Evolutionary conservation across 2,888 invertebrate genomes (phyloP).

Genomic region (Acanthococcus lagerstroemiae): DNA sequence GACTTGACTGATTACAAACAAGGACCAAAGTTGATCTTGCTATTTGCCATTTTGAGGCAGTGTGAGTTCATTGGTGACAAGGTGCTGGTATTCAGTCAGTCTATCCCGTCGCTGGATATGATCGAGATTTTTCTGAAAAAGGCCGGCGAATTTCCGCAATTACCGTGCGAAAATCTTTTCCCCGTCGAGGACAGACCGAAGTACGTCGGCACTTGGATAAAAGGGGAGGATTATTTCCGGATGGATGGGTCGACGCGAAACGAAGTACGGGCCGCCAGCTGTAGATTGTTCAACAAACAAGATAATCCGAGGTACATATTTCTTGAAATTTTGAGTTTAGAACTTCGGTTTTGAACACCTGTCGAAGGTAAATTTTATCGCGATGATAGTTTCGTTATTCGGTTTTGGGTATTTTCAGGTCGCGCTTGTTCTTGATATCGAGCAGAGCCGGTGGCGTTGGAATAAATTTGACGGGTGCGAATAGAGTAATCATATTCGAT

Average conservation of each 20-base stretch:
- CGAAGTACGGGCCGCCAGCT: slow-evolving; percentile 72
- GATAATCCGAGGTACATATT: slow-evolving; percentile 59
- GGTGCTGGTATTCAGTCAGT: slow-evolving; percentile 94
- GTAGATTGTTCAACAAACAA: slow-evolving; percentile 77
- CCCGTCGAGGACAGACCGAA: slow-evolving; percentile 41
- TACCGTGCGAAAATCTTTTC: no score
- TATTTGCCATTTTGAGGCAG: slow-evolving; percentile 79
- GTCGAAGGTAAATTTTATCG: no score
- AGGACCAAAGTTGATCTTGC: slow-evolving; percentile 68
- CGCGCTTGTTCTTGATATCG: slow-evolving; percentile 84
- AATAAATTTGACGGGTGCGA: slow-evolving; percentile 93
- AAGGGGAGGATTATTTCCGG: slow-evolving; percentile 76
- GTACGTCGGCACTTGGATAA: slow-evolving; percentile 52
- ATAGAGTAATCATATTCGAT: slow-evolving; percentile 95
- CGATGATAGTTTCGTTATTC: no score
- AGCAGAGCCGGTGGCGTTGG: slow-evolving; percentile 95
- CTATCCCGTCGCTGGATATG: slow-evolving; percentile 79
- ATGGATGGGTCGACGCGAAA: slow-evolving; percentile 86
- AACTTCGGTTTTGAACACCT: no score
- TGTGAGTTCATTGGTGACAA: slow-evolving; percentile 95
- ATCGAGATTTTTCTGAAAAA: slow-evolving; percentile 82
- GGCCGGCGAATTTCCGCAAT: slow-evolving; percentile 56
- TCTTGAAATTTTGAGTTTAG: no score
- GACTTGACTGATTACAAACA: slow-evolving; percentile 65
- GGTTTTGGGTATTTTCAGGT: slow-evolving; percentile 40